These are phyloP conservation scores for Toxonevra muliebris DNA, from an alignment of 2,888 invertebrate species.

Conservation along the genomic window DNA sequence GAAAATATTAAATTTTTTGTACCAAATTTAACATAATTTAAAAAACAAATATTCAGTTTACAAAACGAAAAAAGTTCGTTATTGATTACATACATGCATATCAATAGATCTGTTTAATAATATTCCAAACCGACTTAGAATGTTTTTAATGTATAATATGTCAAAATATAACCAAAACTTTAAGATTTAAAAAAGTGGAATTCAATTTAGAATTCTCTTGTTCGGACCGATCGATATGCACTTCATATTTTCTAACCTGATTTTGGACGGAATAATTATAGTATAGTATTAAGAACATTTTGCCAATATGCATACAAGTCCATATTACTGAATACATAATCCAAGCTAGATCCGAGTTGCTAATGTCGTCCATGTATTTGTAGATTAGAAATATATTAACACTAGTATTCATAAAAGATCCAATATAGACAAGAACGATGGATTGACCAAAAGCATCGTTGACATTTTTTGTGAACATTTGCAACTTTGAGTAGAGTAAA, in stretches of 20 bases:
- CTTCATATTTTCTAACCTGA: slow-evolving; percentile 38
- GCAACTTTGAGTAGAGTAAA: slow-evolving; percentile 38
- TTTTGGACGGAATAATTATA: slow-evolving; percentile 41
- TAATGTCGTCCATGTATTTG: slow-evolving; percentile 37
- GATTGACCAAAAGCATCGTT: slow-evolving; percentile 42
- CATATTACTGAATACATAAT: slow-evolving; percentile 39
- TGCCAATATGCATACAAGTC: slow-evolving; percentile 42
- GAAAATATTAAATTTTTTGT: too few relatives aligned
- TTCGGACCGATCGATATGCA: too few relatives aligned
- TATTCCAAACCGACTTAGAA: too few relatives aligned
- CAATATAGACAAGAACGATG: slow-evolving; percentile 42
- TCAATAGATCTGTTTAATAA: too few relatives aligned
- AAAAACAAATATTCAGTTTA: too few relatives aligned
- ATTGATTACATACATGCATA: too few relatives aligned
- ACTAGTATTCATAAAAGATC: slow-evolving; percentile 44
- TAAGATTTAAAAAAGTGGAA: neutral
- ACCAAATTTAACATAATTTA: too few relatives aligned
- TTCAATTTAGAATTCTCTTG: too few relatives aligned
- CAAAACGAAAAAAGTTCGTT: too few relatives aligned
- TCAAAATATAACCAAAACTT: too few relatives aligned
- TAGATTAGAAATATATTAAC: slow-evolving; percentile 47
- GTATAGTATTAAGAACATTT: slow-evolving; percentile 46
- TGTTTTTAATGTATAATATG: too few relatives aligned
- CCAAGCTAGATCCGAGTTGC: slow-evolving; percentile 23
- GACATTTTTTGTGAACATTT: slow-evolving; percentile 41